Evolutionary conservation across 1,140 invertebrate genomes (phyloP), one percentile per base, ranked within the genome.

Genomic region (Rhopalosiphum padi): DNA sequence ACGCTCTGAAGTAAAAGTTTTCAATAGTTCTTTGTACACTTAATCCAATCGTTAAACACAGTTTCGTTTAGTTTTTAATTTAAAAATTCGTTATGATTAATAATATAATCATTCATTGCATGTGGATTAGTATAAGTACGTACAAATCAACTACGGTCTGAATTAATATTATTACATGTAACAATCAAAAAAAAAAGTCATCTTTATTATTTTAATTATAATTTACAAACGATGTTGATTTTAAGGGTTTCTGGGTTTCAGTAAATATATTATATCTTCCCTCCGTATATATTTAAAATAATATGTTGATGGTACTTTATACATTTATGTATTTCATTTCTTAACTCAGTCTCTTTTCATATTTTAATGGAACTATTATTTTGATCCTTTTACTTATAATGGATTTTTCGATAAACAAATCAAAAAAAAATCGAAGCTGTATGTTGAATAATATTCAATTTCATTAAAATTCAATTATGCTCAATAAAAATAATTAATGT

Each of bases 71-170:
- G 15, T n/a, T 77, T 77, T 77, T 77, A n/a, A 35, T 77, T 77
- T 77, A 77, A 77, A 77, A 77, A 77, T n/a, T 77, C n/a, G 4
- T n/a, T 77, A n/a, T n/a, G n/a, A 77, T 77, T 77, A 77, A 77
- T 77, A 77, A 77, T n/a, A 37, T 37, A 37, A 68, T n/a, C 30
- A 68, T 68, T 68, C 30, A 30, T 60, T 30, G 30, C 30, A 30
- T 30, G 55, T 68, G 60, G 11, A n/a, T 68, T 30, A 53, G 22
- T 22, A 68, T 51, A 18, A 51, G 15, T 77, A 6, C 15, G 1
- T n/a, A n/a, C 5, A 77, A 77, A n/a, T 77, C 60, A n/a, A 77
- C 60, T n/a, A 18, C n/a, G n/a, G 30, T 77, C 18, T n/a, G 60
- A 77, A 35, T 68, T 77, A 6, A 35, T n/a, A 77, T 18, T 18